Percentiles rank a stretch among this genome's conserved stretches.
Evolutionary conservation across 2,113 vertebrate genomes (phyloP).

Genomic region (Microtus richardsoni): DNA sequence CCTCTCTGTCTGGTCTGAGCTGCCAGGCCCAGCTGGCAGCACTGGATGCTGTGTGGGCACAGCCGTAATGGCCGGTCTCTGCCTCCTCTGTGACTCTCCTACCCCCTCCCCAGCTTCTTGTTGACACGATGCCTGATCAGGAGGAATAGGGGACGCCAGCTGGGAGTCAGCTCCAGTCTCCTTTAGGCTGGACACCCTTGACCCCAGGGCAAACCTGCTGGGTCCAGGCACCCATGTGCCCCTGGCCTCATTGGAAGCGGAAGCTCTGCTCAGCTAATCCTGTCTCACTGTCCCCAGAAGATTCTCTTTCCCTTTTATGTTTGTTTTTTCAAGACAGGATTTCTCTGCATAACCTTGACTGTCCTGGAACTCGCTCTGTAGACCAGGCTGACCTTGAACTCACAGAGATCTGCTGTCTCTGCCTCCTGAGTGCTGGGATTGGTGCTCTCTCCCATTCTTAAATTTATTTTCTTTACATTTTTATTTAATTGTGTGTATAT

Average conservation of each 20-base stretch:
- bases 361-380: background rate
- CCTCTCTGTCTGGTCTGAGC: background rate
- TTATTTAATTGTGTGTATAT: background rate
- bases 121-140: background rate
- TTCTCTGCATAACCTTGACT: background rate
- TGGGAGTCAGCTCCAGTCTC: background rate
- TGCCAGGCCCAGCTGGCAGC: background rate
- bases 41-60: background rate
- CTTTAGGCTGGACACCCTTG: background rate
- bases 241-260: background rate
- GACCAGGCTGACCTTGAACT: background rate
- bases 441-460: background rate
- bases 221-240: background rate
- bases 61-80: background rate
- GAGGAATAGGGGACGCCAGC: background rate
- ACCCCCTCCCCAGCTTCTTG: background rate
- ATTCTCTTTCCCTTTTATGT: background rate
- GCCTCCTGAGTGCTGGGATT: background rate
- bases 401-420: background rate
- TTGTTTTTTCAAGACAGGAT: background rate
- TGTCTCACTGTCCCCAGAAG: background rate
- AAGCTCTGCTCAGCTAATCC: background rate
- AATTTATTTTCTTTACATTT: background rate
- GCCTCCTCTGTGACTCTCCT: background rate
- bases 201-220: background rate